Evolutionary conservation across 2,797 vertebrate genomes (phyloP).

Genomic region (Mastacembelus armatus): DNA sequence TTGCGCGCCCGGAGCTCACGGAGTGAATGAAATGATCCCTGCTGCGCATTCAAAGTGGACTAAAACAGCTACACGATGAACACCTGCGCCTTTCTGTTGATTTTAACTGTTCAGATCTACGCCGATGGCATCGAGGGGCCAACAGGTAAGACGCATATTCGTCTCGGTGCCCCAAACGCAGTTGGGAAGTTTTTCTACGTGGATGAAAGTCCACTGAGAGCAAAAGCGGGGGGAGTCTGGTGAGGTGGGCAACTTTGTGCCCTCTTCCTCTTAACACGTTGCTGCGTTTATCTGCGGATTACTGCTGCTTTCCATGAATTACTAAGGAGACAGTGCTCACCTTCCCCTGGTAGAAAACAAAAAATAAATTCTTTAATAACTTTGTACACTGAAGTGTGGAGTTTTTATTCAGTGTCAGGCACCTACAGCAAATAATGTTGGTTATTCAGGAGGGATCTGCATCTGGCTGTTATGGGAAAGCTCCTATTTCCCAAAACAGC

Average conservation of each 20-base stretch:
- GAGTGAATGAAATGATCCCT: conserved; percentile 77
- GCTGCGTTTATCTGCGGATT: conserved; percentile 27
- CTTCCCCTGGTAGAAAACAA: background rate
- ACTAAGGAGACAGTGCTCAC: background rate
- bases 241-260: conserved; percentile 66
- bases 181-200: conserved; percentile 54
- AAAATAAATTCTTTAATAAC: background rate
- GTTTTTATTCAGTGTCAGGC: conserved; percentile 11
- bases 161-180: conserved; percentile 17
- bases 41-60: conserved; percentile 81
- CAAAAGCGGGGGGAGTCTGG: conserved; percentile 57
- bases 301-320: conserved; percentile 13
- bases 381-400: conserved; percentile 32
- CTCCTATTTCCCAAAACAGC: conserved; percentile 53
- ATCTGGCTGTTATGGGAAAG: conserved; percentile 10
- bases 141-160: conserved; percentile 81
- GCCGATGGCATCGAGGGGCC: conserved; percentile 87
- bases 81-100: conserved; percentile 85
- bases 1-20: conserved; percentile 62
- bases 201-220: conserved; percentile 44
- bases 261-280: conserved; percentile 11
- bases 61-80: conserved; percentile 84
- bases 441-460: conserved; percentile 6
- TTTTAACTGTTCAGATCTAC: conserved; percentile 85
- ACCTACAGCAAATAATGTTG: background rate